Percentiles rank a stretch among this genome's conserved stretches.
Evolutionary conservation across 2,113 vertebrate genomes (phyloP).

Genomic region (Nothoprocta perdicaria): DNA sequence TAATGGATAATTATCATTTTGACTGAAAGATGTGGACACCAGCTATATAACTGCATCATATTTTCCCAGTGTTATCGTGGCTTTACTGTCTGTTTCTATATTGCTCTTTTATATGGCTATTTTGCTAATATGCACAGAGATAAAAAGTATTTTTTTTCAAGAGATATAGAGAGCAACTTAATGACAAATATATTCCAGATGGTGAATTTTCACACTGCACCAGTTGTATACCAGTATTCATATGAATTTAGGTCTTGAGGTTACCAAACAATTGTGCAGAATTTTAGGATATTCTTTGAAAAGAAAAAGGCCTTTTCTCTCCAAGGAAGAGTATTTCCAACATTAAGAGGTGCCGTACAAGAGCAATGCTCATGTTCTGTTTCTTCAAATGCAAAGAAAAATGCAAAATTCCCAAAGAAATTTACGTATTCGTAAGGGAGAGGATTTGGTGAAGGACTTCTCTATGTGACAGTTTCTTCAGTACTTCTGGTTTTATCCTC

Average conservation of each 20-base stretch:
- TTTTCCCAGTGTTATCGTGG: not conserved
- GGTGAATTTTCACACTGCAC: not conserved
- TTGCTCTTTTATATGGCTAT: not conserved
- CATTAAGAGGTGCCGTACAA: not conserved
- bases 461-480: not conserved
- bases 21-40: slow-evolving; percentile 33
- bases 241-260: not conserved
- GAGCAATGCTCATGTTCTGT: not conserved
- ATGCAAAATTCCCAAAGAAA: not conserved
- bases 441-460: not conserved
- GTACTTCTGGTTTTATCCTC: not conserved
- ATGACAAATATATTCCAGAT: not conserved
- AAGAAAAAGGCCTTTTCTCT: not conserved
- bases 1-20: slow-evolving; percentile 59
- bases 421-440: not conserved
- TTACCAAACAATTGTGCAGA: not conserved
- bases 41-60: not conserved
- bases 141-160: not conserved
- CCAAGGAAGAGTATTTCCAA: not conserved
- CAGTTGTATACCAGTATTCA: not conserved
- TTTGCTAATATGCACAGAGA: not conserved
- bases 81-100: not conserved
- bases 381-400: not conserved
- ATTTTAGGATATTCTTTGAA: not conserved
- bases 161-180: not conserved